A percentile compares a stretch with the other conserved stretches of the same genome.
Conservation (phyloP, 2,888 invertebrate species). For the Pristionchus mayeri region DNA sequence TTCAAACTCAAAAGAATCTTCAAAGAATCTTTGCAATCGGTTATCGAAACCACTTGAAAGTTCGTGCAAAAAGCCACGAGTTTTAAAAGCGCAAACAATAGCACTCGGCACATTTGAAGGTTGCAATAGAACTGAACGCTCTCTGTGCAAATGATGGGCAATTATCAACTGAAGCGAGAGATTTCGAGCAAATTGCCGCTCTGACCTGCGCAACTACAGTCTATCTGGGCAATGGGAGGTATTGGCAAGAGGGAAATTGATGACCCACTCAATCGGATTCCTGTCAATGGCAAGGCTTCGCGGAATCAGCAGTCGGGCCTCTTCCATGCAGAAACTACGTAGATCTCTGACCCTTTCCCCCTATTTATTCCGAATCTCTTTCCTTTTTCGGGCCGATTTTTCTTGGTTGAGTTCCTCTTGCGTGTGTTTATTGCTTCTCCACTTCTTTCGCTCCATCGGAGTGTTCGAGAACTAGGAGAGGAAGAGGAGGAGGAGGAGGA, state of each 20-base stretch:
- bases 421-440: conserved; percentile 36
- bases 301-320: not conserved
- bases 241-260: not conserved
- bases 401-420: not conserved
- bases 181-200: not conserved
- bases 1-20: too few relatives aligned
- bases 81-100: conserved; percentile 5
- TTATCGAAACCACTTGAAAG: conserved; percentile 4
- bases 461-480: too few relatives aligned
- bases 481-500: too few relatives aligned
- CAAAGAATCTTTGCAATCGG: not conserved
- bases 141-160: not conserved
- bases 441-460: not conserved
- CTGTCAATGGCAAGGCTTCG: not conserved
- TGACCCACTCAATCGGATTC: not conserved
- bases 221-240: not conserved
- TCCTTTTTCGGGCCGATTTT: conserved; percentile 4
- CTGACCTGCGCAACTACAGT: not conserved
- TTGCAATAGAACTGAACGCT: not conserved
- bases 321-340: not conserved
- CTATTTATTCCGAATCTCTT: not conserved
- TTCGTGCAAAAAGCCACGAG: not conserved
- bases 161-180: not conserved
- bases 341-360: not conserved
- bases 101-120: not conserved